Base-by-base conservation (phyloP, 2,113 vertebrate species). In the Pollimyrus isidori region DNA sequence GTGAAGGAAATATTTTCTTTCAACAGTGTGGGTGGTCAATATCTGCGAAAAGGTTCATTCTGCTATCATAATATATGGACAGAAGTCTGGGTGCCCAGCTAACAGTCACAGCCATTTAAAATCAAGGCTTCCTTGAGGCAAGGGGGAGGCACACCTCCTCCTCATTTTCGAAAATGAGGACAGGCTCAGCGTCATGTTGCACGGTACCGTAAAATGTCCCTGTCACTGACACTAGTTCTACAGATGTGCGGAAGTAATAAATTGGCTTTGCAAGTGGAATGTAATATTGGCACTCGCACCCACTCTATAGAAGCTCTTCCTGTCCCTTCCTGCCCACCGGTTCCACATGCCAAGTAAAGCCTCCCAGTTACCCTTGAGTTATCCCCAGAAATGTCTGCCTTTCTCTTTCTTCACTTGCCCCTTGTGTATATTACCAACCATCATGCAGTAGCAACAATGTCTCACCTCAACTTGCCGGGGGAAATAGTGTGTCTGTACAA, bases 391-490 rank as follows among this genome's bases (percentile, higher is more conserved):
- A 95, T 94, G 93, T 94, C 92, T 52, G 89, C 91, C 69, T 52
- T 39, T 86, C 58, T 65, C 52, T 65, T 62, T 26, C 82, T 58
- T 11, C 30, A 65, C 50, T 39, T 73, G 21, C 48, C 4, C 46
- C 23, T 35, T 35, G 39, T 90, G 84, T 56, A 82, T 86, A 87
- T 80, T 85, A 87, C 56, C 84, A 35, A 5, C 42, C 89, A 90
- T 91, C 84, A 89, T 90, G 93, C 92, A 91, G 92, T 93, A 95
- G 95, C 94, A 96, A 93, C 95, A 95, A 91, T 91, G 90, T 88
- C 62, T 96, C 95, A 96, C 96, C 62, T 96, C 95, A 96, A 95
- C 95, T 96, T 96, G 95, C 96, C 93, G 58, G 90, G 92, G 95
- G 95, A 93, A 93, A 93, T 95, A 92, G 93, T 95, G 94, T 93